Conservation (phyloP, 2,113 vertebrate species). For the Laticauda laticaudata region DNA sequence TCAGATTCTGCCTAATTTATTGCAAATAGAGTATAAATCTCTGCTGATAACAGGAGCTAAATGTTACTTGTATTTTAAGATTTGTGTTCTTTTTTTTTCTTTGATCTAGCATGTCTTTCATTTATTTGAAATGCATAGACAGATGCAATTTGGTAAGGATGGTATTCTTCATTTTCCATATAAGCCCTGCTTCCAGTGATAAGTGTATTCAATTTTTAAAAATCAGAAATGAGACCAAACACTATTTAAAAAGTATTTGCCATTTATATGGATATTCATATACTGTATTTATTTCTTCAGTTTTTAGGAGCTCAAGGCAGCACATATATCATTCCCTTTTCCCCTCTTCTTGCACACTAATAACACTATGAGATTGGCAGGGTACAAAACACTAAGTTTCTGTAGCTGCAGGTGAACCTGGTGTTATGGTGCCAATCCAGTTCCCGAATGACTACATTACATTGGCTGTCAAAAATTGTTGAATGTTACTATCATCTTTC, state of each 20-base stretch:
- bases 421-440: not conserved
- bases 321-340: not conserved
- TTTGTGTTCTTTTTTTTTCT: not conserved
- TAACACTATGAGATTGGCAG: not conserved
- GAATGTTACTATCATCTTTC: not conserved
- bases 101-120: not conserved
- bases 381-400: not conserved
- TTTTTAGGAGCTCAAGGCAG: not conserved
- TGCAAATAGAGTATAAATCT: not conserved
- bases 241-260: not conserved
- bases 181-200: not conserved
- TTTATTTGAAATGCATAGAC: not conserved
- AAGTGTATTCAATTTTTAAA: not conserved
- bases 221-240: not conserved
- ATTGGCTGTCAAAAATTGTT: not conserved
- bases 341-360: not conserved
- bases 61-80: not conserved
- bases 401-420: not conserved
- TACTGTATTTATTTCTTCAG: not conserved
- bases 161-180: not conserved
- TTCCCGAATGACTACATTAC: not conserved
- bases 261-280: not conserved
- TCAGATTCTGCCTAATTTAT: not conserved
- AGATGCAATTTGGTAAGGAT: not conserved
- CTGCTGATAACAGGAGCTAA: not conserved